Base-by-base conservation (phyloP, 2,888 invertebrate species). In the Encarsia formosa region DNA sequence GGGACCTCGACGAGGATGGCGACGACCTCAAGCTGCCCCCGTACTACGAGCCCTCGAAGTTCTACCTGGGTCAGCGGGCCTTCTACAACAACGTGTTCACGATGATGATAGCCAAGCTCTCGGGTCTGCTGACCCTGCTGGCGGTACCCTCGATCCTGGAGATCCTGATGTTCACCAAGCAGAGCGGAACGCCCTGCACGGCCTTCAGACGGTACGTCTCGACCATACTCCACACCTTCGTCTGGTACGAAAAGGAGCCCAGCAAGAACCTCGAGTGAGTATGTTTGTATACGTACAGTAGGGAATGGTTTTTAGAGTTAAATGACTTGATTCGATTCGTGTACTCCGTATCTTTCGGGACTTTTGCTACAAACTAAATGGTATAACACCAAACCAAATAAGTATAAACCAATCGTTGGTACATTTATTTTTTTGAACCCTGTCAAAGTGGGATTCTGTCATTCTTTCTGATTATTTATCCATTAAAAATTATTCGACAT, bases 181-280 rank as follows among this genome's bases (percentile, higher is more conserved):
- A 84, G 65, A 89, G 90, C 22, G 79, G 81, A 44, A 83, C 81
- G 2, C 73, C 79, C 1, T 73, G 77, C 41, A 79, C 82, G 1
- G 85, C 91, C 0, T 89, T 89, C 71, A 81, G 78, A 55, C 78
- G 94, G 62, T 94, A 94, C 69, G 73, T 89, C 8, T 81, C 86
- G 5, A 94, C 94, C 0, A 76, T 89, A 35, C 77, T 86, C 4
- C 91, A 93, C 65, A 84, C 87, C 52, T 72, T 82, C 15, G 73
- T 83, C 4, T 95, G 94, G 94, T 91, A 92, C 69, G 80, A 82
- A 52, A 75, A 82, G 24, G 83, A 86, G 46, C 79, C 73, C 9
- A 52, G 44, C 5, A 55, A 60, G 39, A 56, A 65, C 23, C 54
- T 58, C 22, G 63, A 67, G 72, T 71, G 52, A 66, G 69, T 67